Conservation (phyloP, 2,797 vertebrate species). For the Malurus leucopterus region DNA sequence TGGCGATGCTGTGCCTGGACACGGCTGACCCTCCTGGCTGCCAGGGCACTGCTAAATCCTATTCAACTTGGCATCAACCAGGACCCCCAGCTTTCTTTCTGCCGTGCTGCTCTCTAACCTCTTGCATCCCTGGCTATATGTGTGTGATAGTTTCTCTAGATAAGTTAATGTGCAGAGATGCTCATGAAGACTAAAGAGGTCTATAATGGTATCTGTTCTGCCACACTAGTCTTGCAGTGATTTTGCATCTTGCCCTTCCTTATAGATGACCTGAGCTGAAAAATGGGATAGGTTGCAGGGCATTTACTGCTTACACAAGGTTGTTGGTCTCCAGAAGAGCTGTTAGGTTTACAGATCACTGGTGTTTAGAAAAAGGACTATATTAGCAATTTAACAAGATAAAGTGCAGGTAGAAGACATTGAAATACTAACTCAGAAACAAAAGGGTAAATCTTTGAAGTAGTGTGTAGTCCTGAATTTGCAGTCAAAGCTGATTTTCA, state of each 20-base stretch:
- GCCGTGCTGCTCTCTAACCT: not conserved
- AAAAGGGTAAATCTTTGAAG: not conserved
- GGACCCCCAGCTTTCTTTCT: not conserved
- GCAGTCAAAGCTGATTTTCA: not conserved
- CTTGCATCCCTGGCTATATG: not conserved
- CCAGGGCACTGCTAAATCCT: not conserved
- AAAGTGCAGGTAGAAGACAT: not conserved
- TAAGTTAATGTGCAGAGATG: not conserved
- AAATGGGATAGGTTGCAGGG: not conserved
- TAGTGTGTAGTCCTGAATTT: not conserved
- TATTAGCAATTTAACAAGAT: not conserved
- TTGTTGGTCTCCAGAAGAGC: not conserved
- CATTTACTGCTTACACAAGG: not conserved
- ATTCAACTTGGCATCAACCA: rapidly evolving
- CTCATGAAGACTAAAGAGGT: not conserved
- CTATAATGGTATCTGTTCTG: not conserved
- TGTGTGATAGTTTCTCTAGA: not conserved
- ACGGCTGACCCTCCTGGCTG: rapidly evolving
- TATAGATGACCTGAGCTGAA: not conserved
- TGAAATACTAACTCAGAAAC: not conserved
- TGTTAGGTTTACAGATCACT: not conserved
- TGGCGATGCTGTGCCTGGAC: not conserved
- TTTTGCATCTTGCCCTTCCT: not conserved
- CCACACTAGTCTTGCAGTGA: too few relatives aligned
- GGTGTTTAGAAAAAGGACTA: not conserved